phyloP scores from a whole-genome alignment of 2,797 vertebrate genomes.

The Sitta carolinensis region DNA sequence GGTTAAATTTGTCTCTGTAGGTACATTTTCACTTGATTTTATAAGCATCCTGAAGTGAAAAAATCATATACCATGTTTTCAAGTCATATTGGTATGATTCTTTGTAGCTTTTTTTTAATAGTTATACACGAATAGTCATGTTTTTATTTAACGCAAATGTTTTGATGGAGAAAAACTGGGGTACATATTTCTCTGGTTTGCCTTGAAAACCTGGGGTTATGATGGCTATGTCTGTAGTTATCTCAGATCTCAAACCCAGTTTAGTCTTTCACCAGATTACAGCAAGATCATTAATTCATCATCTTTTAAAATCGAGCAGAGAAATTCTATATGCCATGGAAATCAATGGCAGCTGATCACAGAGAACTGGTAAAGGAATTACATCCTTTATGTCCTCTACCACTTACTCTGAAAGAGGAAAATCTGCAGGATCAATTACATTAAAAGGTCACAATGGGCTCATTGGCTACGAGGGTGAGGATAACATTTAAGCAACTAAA shows the following conservation, averaged over 20 bases:
- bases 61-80: neutral
- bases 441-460: neutral
- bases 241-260: neutral
- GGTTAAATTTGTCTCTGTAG: neutral
- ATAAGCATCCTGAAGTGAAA: neutral
- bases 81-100: neutral
- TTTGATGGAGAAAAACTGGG: neutral
- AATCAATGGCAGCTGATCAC: neutral
- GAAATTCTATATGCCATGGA: neutral
- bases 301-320: neutral
- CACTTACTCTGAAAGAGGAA: neutral
- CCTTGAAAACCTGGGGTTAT: neutral
- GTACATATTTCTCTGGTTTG: neutral
- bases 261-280: neutral
- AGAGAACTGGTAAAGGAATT: neutral
- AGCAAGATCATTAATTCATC: neutral
- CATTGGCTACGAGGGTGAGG: neutral
- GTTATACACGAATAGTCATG: neutral
- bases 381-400: neutral
- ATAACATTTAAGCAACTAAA: neutral
- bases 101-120: neutral
- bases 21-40: neutral
- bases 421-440: neutral
- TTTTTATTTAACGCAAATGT: neutral
- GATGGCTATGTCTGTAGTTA: neutral